Percentiles rank a stretch among this genome's conserved stretches.
phyloP scores from a whole-genome alignment of 2,797 vertebrate species.

The Tiaroga cobitis region DNA sequence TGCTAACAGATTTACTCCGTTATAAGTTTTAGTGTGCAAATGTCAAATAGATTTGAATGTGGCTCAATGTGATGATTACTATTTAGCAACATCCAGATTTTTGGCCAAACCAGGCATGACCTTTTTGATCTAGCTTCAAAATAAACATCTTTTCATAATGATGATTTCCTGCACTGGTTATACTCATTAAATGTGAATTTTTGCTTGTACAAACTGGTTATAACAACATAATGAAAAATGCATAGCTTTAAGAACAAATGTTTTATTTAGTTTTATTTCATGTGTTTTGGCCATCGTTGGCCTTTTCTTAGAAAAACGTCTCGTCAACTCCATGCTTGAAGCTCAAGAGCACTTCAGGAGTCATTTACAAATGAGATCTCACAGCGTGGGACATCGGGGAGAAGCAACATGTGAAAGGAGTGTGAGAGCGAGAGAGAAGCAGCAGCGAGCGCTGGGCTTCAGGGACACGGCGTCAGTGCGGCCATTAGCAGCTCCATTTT shows the following conservation, averaged over 20 bases:
- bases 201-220: background rate
- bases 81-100: background rate
- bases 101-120: background rate
- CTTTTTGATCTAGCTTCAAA: background rate
- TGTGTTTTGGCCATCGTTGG: background rate
- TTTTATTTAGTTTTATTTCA: slow-evolving; percentile 5
- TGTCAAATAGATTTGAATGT: background rate
- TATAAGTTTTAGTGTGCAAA: background rate
- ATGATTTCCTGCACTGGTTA: background rate
- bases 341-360: background rate
- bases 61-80: background rate
- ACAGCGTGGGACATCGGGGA: no score
- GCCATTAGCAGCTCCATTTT: slow-evolving; percentile 99
- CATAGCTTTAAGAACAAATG: background rate
- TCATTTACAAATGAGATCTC: background rate
- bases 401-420: background rate
- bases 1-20: background rate
- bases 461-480: slow-evolving; percentile 87
- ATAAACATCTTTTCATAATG: background rate
- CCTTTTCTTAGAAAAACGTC: slow-evolving; percentile 5
- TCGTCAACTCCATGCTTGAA: background rate
- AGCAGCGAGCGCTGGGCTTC: background rate
- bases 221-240: background rate
- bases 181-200: background rate
- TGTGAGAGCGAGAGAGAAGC: background rate